Conservation (phyloP, 2,888 invertebrate genomes). For the Sclerodermus sp. region DNA sequence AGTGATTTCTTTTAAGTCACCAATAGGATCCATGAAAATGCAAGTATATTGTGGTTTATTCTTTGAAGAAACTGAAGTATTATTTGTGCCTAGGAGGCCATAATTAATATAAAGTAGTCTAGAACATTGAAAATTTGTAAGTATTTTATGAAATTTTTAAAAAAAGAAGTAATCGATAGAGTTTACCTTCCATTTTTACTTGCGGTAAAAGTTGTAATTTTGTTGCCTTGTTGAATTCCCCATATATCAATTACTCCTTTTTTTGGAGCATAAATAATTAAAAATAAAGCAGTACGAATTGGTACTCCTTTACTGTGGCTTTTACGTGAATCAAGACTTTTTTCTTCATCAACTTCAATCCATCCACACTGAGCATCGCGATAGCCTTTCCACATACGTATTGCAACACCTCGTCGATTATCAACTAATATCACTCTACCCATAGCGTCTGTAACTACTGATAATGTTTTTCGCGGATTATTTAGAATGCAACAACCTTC, state of each 20-base stretch:
- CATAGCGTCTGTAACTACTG: slow-evolving; percentile 81
- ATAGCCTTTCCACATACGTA: slow-evolving; percentile 94
- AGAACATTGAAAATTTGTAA: slow-evolving; percentile 11
- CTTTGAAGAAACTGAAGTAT: slow-evolving; percentile 45
- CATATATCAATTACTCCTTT: slow-evolving; percentile 93
- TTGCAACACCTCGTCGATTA: slow-evolving; percentile 73
- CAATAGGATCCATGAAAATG: slow-evolving; percentile 81
- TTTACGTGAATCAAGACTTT: slow-evolving; percentile 32
- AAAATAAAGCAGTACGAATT: slow-evolving; percentile 73
- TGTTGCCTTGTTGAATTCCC: slow-evolving; percentile 84
- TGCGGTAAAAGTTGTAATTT: slow-evolving; percentile 89
- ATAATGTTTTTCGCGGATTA: slow-evolving; percentile 79
- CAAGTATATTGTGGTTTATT: slow-evolving; percentile 71
- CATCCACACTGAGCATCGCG: slow-evolving; percentile 95
- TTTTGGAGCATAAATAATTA: slow-evolving; percentile 91
- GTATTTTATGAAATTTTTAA: slow-evolving; percentile 2
- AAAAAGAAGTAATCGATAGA: background rate
- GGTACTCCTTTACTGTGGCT: slow-evolving; percentile 34
- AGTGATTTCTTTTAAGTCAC: slow-evolving; percentile 76
- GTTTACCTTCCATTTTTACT: slow-evolving; percentile 72
- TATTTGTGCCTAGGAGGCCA: slow-evolving; percentile 75
- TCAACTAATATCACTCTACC: slow-evolving; percentile 89
- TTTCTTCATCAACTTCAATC: slow-evolving; percentile 77
- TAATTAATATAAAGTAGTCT: slow-evolving; percentile 79
- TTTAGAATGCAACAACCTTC: slow-evolving; percentile 74